Percentiles rank a stretch among this genome's conserved stretches.
Conservation (phyloP, 2,797 vertebrate species). For the Periophthalmus magnuspinnatus region DNA sequence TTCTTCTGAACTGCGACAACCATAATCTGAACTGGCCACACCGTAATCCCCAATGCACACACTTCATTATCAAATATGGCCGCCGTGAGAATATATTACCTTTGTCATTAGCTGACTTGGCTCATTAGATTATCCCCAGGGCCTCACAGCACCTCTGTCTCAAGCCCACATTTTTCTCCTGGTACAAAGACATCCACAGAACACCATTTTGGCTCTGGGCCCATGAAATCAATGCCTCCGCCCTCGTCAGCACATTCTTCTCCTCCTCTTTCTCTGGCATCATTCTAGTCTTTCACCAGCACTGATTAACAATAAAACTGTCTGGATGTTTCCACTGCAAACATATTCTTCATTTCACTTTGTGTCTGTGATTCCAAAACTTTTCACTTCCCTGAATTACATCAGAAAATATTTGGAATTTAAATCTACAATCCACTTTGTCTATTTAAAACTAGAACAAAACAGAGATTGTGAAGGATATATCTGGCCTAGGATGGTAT, state of each 20-base stretch:
- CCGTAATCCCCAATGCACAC: background rate
- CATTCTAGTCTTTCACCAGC: slow-evolving; percentile 19
- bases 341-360: slow-evolving; percentile 17
- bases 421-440: background rate
- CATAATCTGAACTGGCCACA: background rate
- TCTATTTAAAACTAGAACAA: too few species aligned
- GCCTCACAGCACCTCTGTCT: slow-evolving; percentile 8
- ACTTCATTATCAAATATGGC: slow-evolving; percentile 8
- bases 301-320: slow-evolving; percentile 16
- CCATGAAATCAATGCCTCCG: slow-evolving; percentile 28
- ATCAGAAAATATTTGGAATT: background rate
- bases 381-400: background rate
- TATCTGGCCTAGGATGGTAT: too few species aligned
- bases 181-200: slow-evolving; percentile 5
- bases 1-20: background rate
- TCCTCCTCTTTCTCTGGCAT: slow-evolving; percentile 11
- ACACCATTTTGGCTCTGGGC: slow-evolving; percentile 18
- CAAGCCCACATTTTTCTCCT: slow-evolving; percentile 4
- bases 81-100: background rate
- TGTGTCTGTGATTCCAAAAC: slow-evolving; percentile 20
- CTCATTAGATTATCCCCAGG: slow-evolving; percentile 14
- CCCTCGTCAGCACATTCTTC: slow-evolving; percentile 14
- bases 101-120: slow-evolving; percentile 14
- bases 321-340: slow-evolving; percentile 18
- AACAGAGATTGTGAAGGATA: too few species aligned